Conservation (phyloP, 2,888 invertebrate genomes). For the Pseudococcus longispinus region DNA sequence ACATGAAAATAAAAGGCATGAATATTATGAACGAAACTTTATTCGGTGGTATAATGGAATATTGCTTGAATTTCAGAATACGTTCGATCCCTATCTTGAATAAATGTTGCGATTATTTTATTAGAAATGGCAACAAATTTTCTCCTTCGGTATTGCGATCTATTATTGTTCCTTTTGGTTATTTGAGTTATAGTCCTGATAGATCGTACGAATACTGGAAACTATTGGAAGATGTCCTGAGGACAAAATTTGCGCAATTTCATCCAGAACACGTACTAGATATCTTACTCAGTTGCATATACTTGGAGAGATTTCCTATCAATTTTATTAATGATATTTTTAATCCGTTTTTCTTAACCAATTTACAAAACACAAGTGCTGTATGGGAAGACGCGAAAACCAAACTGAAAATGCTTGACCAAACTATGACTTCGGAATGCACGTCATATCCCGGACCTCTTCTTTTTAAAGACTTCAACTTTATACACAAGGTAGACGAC, state of each 20-base stretch:
- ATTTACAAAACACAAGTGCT: slow-evolving; percentile 64
- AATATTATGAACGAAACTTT: slow-evolving; percentile 64
- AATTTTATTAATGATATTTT: slow-evolving; percentile 70
- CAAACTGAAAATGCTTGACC: slow-evolving; percentile 71
- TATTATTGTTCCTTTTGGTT: slow-evolving; percentile 70
- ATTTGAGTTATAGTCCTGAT: slow-evolving; percentile 68
- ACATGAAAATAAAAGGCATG: slow-evolving; percentile 65
- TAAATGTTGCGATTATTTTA: slow-evolving; percentile 69
- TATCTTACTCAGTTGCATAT: slow-evolving; percentile 71
- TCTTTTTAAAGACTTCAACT: slow-evolving; percentile 67
- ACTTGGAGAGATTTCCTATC: slow-evolving; percentile 70
- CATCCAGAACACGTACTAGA: slow-evolving; percentile 68
- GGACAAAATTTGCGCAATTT: slow-evolving; percentile 68
- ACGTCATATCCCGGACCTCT: slow-evolving; percentile 68
- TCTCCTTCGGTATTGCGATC: slow-evolving; percentile 68
- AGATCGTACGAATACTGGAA: slow-evolving; percentile 68
- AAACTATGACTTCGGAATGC: slow-evolving; percentile 71
- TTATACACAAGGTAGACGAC: slow-evolving; percentile 66
- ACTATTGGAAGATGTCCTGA: slow-evolving; percentile 66
- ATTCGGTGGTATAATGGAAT: slow-evolving; percentile 70
- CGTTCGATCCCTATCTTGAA: slow-evolving; percentile 69
- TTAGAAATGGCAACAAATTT: slow-evolving; percentile 65
- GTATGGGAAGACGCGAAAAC: slow-evolving; percentile 61
- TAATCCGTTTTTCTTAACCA: slow-evolving; percentile 69
- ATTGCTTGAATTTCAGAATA: slow-evolving; percentile 69